Conservation (phyloP, 2,888 invertebrate genomes). For the Aphodius granarius region DNA sequence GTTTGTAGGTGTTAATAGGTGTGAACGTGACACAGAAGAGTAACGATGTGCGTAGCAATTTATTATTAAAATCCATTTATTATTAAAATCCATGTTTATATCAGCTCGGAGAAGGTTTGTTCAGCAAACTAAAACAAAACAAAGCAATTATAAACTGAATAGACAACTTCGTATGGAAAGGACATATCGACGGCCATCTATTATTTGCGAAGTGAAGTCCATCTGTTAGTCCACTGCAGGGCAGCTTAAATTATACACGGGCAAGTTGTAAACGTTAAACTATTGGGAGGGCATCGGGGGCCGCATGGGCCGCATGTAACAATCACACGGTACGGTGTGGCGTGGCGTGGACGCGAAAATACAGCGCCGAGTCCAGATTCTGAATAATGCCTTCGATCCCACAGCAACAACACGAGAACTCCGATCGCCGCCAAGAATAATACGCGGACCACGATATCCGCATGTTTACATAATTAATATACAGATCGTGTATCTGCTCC, state of each 20-base stretch:
- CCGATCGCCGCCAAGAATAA: neutral
- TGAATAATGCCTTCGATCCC: neutral
- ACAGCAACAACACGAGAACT: neutral
- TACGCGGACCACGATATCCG: constrained; percentile 8
- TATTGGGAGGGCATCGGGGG: no score
- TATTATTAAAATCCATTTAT: no score
- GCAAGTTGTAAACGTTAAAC: neutral
- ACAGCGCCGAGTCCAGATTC: neutral
- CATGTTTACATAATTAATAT: constrained; percentile 14
- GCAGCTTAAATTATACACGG: neutral
- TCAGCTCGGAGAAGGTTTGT: no score
- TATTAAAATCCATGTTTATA: no score
- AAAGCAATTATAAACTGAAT: neutral
- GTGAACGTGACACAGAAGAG: no score
- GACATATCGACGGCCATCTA: neutral
- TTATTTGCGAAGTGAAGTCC: neutral
- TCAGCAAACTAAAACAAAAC: no score
- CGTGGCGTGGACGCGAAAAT: neutral
- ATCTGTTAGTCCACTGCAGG: neutral
- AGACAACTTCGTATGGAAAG: neutral
- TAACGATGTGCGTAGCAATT: no score
- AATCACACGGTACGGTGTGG: neutral
- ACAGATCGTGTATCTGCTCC: neutral
- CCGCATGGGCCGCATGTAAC: neutral
- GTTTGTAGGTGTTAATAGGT: no score